These are phyloP conservation scores for Campaea margaritaria DNA, from an alignment of 2,888 invertebrate species.

Conservation along the genomic window DNA sequence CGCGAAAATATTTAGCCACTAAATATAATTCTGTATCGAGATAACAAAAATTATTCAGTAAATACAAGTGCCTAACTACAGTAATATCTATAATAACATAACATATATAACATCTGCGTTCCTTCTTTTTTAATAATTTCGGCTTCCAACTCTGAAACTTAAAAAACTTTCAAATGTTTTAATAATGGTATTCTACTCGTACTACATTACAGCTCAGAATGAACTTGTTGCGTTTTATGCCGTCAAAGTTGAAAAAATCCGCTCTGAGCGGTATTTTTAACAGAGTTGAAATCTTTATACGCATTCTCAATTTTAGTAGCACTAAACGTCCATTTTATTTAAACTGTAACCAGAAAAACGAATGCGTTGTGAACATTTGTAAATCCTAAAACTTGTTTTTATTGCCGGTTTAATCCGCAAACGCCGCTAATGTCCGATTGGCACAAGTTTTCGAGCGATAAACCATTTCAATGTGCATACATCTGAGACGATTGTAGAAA, in stretches of 20 bases:
- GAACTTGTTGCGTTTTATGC: background rate
- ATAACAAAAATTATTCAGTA: no score
- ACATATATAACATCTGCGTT: slow-evolving; percentile 6
- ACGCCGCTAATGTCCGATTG: slow-evolving; percentile 42
- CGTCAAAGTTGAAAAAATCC: slow-evolving; percentile 9
- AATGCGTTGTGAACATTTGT: slow-evolving; percentile 41
- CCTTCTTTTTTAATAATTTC: no score
- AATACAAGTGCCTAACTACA: no score
- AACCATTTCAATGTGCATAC: slow-evolving; percentile 16
- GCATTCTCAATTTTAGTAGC: slow-evolving; percentile 51
- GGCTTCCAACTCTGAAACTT: no score
- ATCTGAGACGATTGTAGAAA: slow-evolving; percentile 1
- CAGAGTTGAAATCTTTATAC: slow-evolving; percentile 32
- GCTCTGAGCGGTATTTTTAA: slow-evolving; percentile 29
- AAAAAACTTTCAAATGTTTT: no score
- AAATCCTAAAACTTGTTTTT: slow-evolving; percentile 52
- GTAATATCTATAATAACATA: no score
- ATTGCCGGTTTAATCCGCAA: slow-evolving; percentile 49
- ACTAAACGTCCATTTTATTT: slow-evolving; percentile 51
- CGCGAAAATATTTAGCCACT: slow-evolving; percentile 27
- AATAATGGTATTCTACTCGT: no score
- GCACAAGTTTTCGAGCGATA: slow-evolving; percentile 25
- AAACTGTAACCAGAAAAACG: slow-evolving; percentile 46
- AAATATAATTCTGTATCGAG: no score
- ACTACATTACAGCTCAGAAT: background rate